Percentiles rank a stretch among this genome's conserved stretches.
phyloP scores from a whole-genome alignment of 2,888 invertebrate species.

The Tipula helvola region DNA sequence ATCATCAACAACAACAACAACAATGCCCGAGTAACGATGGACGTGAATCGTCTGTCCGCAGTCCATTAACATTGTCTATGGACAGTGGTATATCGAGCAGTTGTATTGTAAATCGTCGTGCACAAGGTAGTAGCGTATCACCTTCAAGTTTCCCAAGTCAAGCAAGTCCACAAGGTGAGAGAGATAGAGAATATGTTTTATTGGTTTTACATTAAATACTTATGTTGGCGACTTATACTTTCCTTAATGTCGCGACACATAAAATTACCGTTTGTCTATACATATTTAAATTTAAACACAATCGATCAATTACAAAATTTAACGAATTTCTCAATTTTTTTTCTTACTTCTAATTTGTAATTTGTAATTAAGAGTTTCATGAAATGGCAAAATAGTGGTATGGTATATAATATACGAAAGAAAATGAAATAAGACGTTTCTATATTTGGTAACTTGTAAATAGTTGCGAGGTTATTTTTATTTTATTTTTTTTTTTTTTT shows the following conservation, averaged over 20 bases:
- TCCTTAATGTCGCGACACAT: background rate
- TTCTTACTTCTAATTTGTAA: background rate
- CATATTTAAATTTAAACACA: too few species aligned
- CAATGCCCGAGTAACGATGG: conserved; percentile 21
- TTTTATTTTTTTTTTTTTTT: background rate
- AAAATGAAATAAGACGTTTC: background rate
- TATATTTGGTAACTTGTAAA: background rate
- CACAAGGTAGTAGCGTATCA: conserved; percentile 22
- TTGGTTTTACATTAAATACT: background rate
- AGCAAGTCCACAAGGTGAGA: conserved; percentile 23
- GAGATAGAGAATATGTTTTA: background rate
- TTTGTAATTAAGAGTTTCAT: background rate
- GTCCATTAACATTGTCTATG: conserved; percentile 72
- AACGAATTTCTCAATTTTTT: background rate
- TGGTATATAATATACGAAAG: background rate
- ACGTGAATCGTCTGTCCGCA: conserved; percentile 25
- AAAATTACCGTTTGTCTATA: background rate
- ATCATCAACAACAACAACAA: background rate
- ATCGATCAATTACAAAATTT: background rate
- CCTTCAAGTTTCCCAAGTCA: conserved; percentile 24
- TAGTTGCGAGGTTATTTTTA: background rate
- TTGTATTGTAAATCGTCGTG: conserved; percentile 21
- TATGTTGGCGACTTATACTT: background rate
- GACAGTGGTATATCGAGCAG: conserved; percentile 70
- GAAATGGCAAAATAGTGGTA: background rate